Conservation (phyloP, 1,140 invertebrate species). For the Bombus pyrosoma region DNA sequence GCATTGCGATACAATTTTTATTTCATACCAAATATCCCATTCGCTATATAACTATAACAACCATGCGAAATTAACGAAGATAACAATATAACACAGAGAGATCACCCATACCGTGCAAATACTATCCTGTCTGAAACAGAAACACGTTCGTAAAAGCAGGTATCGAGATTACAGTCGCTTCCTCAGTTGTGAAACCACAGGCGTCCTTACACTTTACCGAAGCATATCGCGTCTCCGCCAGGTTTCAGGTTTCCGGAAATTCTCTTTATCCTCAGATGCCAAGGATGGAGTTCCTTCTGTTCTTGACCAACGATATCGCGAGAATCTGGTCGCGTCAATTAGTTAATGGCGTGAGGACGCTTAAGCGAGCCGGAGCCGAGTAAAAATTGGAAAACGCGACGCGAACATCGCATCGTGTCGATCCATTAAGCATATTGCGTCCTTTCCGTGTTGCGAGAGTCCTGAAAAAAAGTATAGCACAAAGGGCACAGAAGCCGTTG, state of each 20-base stretch:
- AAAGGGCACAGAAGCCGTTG: background rate
- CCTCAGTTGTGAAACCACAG: background rate
- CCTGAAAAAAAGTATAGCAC: constrained; percentile 21
- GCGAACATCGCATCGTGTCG: constrained; percentile 38
- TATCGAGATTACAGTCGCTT: background rate
- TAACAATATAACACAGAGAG: background rate
- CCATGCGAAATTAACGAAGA: background rate
- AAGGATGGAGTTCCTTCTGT: background rate
- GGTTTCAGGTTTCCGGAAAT: background rate
- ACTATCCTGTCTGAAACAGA: background rate
- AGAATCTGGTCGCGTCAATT: constrained; percentile 54
- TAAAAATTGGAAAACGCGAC: constrained; percentile 58
- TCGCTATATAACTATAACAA: too few species aligned
- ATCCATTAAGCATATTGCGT: constrained; percentile 70
- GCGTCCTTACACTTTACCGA: background rate
- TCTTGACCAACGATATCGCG: constrained; percentile 19
- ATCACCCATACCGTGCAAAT: background rate
- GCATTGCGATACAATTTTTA: too few species aligned
- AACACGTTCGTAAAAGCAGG: background rate
- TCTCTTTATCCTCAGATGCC: background rate
- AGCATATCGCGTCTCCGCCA: background rate
- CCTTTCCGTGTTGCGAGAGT: constrained; percentile 16
- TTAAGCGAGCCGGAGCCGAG: constrained; percentile 17
- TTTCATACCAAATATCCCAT: too few species aligned
- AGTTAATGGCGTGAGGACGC: constrained; percentile 59